Conservation (phyloP, 2,113 vertebrate genomes). For the Atrichornis clamosus region DNA sequence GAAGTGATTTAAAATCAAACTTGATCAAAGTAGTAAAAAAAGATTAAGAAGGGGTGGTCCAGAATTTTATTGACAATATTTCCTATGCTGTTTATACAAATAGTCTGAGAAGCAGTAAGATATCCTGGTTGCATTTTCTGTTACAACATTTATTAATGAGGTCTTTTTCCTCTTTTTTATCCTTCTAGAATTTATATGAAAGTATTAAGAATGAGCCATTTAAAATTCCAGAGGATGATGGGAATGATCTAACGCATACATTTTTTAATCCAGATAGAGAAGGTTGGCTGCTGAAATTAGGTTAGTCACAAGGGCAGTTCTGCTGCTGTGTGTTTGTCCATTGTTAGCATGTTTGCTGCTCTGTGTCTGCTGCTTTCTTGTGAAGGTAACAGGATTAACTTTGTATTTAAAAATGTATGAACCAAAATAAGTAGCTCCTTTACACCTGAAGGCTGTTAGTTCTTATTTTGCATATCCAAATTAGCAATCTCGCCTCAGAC, state of each 20-base stretch:
- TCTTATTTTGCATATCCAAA: neutral
- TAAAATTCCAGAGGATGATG: slow-evolving; percentile 98
- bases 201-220: slow-evolving; percentile 99
- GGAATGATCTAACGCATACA: slow-evolving; percentile 96
- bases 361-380: neutral
- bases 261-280: slow-evolving; percentile 99
- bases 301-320: slow-evolving; percentile 71
- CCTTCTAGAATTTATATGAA: slow-evolving; percentile 92
- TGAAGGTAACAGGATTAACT: neutral
- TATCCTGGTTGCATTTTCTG: neutral
- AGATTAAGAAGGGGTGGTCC: neutral
- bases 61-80: neutral
- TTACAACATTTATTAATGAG: neutral
- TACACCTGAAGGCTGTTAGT: neutral
- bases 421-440: neutral
- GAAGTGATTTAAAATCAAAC: neutral
- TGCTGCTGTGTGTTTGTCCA: neutral
- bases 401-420: neutral
- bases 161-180: neutral
- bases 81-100: neutral
- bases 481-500: neutral
- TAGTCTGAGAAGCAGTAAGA: neutral
- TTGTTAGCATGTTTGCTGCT: neutral
- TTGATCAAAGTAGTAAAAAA: neutral
- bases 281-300: slow-evolving; percentile 97